These are phyloP conservation scores for Heptranchias perlo DNA, from an alignment of 2,113 vertebrate species.

Conservation along the genomic window DNA sequence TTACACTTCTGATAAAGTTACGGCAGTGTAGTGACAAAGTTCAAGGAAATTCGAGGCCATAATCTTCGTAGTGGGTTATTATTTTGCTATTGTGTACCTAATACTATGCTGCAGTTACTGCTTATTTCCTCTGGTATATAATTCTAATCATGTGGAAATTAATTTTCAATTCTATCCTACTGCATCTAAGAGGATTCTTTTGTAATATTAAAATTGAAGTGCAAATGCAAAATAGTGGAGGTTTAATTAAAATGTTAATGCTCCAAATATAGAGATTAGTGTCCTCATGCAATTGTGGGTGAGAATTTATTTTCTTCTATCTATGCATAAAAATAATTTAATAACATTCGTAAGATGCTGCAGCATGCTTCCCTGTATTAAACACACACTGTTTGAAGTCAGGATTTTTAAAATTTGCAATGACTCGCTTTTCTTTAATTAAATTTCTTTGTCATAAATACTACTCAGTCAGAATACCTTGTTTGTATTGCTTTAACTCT, in stretches of 20 bases:
- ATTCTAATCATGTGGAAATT: neutral
- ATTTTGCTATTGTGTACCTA: neutral
- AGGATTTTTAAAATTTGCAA: neutral
- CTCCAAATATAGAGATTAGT: neutral
- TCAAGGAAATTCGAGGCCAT: neutral
- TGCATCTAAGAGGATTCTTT: neutral
- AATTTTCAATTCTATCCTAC: neutral
- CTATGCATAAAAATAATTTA: neutral
- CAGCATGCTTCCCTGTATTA: too few relatives aligned
- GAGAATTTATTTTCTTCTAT: conserved; percentile 1
- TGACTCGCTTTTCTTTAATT: neutral
- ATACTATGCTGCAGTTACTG: neutral
- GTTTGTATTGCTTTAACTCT: neutral
- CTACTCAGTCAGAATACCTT: neutral
- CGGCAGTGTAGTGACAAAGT: neutral
- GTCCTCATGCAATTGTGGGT: neutral
- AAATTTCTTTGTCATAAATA: neutral
- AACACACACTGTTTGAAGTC: neutral
- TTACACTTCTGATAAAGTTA: neutral
- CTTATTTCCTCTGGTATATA: neutral
- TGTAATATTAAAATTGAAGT: neutral
- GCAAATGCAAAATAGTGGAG: neutral
- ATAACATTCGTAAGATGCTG: neutral
- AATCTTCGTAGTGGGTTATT: neutral
- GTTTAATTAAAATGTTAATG: neutral